Evolutionary conservation across 2,797 vertebrate genomes (phyloP).

Genomic region (Phataginus tricuspis): DNA sequence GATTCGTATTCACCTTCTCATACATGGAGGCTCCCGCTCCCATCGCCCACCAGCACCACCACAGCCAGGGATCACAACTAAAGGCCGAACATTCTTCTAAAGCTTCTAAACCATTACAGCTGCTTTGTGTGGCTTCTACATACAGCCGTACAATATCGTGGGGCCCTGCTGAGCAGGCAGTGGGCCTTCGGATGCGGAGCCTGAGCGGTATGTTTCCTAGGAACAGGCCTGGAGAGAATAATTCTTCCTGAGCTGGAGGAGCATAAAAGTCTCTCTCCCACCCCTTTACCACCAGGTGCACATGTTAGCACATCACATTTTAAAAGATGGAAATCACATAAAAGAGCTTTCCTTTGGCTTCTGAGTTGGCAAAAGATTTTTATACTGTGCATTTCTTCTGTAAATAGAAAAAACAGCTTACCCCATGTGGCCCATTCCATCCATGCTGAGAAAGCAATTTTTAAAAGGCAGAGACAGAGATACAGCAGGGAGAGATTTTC

Average conservation of each 20-base stretch:
- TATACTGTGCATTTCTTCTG: background rate
- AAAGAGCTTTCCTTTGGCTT: conserved; percentile 27
- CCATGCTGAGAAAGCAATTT: conserved; percentile 34
- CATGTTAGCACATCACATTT: background rate
- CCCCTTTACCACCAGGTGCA: background rate
- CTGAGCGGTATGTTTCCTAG: background rate
- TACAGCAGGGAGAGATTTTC: background rate
- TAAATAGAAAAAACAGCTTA: conserved; percentile 21
- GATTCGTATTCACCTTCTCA: background rate
- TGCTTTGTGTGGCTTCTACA: background rate
- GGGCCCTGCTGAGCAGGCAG: background rate
- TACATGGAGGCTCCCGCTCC: background rate
- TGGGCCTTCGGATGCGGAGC: background rate
- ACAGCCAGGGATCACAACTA: background rate
- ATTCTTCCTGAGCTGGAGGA: background rate
- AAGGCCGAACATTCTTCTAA: background rate
- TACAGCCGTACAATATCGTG: background rate
- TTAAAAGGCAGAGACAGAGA: background rate
- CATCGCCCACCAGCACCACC: background rate
- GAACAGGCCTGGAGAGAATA: background rate
- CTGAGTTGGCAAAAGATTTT: background rate
- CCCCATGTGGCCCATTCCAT: background rate
- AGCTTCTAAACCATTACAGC: background rate
- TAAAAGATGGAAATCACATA: conserved; percentile 48
- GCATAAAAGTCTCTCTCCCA: background rate